Evolutionary conservation across 2,888 invertebrate species (phyloP), one percentile per base, ranked within the genome.

Genomic region (Chrysolina haemoptera): DNA sequence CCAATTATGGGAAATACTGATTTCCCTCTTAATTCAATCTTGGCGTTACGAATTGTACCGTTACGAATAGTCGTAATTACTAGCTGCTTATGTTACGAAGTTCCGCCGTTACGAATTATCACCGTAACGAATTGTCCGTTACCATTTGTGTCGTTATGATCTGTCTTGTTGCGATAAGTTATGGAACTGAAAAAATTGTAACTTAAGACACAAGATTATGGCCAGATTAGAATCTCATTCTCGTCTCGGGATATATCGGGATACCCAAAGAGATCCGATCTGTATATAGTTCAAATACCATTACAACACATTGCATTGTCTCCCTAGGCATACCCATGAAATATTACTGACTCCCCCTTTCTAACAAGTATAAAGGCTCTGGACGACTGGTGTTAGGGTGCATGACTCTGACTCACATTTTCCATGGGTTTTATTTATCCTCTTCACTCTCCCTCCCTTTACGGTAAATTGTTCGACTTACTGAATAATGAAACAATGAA

Each of bases 321-420:
- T 12, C 11, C 12, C 20, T 12, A 10, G 14, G 8, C n/a, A 5
- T n/a, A 22, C 16, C 12, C 53, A 10, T 5, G 41, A 35, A 40
- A 27, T 68, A 22, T 41, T 43, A 20, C 16, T 5, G 5, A n/a
- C 14, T 46, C 40, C 48, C 41, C 50, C 22, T 63, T 68, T 72
- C 53, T 43, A 46, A 48, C 68, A 63, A 68, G 68, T 63, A 35
- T 6, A 35, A 55, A 18, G 67, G 71, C 22, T 63, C 62, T 76
- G 63, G 74, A 76, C 71, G 65, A 76, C 68, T 68, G 72, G 72
- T 8, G 50, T 62, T 65, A 40, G 71, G 72, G 70, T 77, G 12
- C 11, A 53, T 53, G 53, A 53, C 53, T 53, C 11, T 53, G 75
- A 77, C 75, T 77, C 77, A 77, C 73, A 66, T 72, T 68, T 62